Percentiles rank a stretch among this genome's conserved stretches.
Evolutionary conservation across 2,888 invertebrate species (phyloP).

Genomic region (Hydroisotoma schaefferi): DNA sequence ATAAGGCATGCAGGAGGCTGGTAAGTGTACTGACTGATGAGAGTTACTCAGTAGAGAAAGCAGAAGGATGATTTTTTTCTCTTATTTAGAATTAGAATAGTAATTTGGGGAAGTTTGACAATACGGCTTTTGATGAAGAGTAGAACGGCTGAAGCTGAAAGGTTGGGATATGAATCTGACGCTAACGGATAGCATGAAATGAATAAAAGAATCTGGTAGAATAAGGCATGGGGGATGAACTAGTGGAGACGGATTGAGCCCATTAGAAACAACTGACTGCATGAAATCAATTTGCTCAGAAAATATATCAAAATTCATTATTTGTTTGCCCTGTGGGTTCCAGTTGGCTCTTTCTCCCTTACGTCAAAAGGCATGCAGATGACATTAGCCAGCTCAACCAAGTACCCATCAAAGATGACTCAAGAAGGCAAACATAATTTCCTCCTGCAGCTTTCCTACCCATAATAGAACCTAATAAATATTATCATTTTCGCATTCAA

Average conservation of each 20-base stretch:
- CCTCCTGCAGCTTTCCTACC: too few relatives aligned
- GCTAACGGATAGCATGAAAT: constrained; percentile 20
- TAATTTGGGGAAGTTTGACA: constrained; percentile 19
- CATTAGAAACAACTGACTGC: constrained; percentile 46
- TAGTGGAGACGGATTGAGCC: constrained; percentile 34
- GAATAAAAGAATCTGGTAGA: constrained; percentile 19
- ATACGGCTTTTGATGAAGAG: constrained; percentile 19
- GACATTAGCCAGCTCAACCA: not conserved
- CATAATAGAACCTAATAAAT: too few relatives aligned
- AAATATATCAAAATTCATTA: constrained; percentile 45
- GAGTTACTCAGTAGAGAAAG: not conserved
- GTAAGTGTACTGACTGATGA: too few relatives aligned
- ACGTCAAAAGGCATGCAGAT: constrained; percentile 5
- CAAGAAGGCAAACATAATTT: constrained; percentile 3
- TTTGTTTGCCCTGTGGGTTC: constrained; percentile 18
- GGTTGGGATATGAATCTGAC: constrained; percentile 15
- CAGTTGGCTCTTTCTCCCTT: constrained; percentile 1
- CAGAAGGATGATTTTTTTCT: constrained; percentile 2
- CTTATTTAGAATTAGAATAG: constrained; percentile 19
- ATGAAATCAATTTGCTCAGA: constrained; percentile 40
- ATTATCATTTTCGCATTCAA: too few relatives aligned
- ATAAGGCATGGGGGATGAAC: constrained; percentile 19
- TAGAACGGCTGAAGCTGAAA: constrained; percentile 16
- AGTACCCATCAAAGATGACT: constrained; percentile 4
- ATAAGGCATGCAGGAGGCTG: too few relatives aligned